These are phyloP conservation scores for Penaeus japonicus DNA, from an alignment of 1,140 invertebrate species.

Conservation along the genomic window DNA sequence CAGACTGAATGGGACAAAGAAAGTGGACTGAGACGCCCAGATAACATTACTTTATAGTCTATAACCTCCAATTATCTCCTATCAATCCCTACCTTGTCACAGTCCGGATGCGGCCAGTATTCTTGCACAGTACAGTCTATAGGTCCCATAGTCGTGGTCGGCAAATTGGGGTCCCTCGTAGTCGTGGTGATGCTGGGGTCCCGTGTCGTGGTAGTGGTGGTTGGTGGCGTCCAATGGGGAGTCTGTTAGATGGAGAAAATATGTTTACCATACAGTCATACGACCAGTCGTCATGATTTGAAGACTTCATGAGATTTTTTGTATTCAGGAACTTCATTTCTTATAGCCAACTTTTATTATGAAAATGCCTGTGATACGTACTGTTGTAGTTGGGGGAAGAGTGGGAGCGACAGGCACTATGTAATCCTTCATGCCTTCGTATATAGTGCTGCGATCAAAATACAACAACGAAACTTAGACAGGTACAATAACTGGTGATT, in stretches of 20 bases:
- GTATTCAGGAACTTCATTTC: neutral
- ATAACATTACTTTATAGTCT: too few species aligned
- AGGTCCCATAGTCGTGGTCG: constrained; percentile 29
- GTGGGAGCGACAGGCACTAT: constrained; percentile 72
- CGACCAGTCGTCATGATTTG: too few species aligned
- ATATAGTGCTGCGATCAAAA: constrained; percentile 65
- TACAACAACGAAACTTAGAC: neutral
- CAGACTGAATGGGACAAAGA: too few species aligned
- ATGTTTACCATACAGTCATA: neutral
- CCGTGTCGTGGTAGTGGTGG: neutral
- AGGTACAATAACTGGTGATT: neutral
- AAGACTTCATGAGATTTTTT: too few species aligned
- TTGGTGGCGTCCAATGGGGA: neutral
- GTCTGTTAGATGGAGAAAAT: neutral
- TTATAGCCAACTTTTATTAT: neutral
- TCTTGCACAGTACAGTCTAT: constrained; percentile 4
- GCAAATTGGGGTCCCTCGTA: constrained; percentile 21
- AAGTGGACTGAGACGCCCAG: neutral
- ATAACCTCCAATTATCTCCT: too few species aligned
- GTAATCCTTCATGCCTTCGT: constrained; percentile 79
- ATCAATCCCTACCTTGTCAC: constrained; percentile 25
- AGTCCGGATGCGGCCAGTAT: constrained; percentile 38
- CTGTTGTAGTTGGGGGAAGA: constrained; percentile 16
- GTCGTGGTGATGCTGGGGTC: constrained; percentile 11
- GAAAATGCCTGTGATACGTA: neutral